Percentiles rank a stretch among this genome's conserved stretches.
Evolutionary conservation across 2,113 vertebrate species (phyloP).

Genomic region (Leucopternis melanops): DNA sequence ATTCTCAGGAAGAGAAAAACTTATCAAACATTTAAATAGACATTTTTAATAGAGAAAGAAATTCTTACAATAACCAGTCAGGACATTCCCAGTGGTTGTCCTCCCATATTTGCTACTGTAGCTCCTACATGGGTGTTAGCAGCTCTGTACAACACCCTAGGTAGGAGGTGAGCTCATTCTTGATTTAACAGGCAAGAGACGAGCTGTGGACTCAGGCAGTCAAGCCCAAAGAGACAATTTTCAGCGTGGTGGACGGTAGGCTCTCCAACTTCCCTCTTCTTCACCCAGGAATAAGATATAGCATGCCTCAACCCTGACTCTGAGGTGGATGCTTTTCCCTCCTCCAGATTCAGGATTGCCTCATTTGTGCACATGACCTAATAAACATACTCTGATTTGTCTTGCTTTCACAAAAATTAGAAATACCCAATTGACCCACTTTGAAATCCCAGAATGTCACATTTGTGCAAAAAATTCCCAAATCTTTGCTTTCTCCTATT

Average conservation of each 20-base stretch:
- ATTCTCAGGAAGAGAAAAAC: background rate
- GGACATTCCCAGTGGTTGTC: background rate
- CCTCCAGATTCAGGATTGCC: background rate
- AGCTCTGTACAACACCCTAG: background rate
- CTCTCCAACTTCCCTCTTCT: background rate
- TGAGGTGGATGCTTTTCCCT: background rate
- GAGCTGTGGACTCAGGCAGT: background rate
- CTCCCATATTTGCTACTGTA: background rate
- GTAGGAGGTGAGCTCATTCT: background rate
- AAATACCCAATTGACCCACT: background rate
- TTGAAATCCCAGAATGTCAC: background rate
- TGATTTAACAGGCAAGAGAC: background rate
- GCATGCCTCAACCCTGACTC: background rate
- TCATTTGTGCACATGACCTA: background rate
- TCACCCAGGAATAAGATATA: background rate
- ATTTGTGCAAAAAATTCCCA: background rate
- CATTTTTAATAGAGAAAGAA: background rate
- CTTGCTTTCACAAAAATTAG: background rate
- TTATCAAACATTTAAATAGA: background rate
- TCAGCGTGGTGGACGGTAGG: background rate
- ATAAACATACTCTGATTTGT: background rate
- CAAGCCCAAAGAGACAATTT: background rate
- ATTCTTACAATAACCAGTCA: background rate
- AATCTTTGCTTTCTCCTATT: background rate
- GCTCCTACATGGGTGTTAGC: background rate